Percentiles rank a stretch among this genome's conserved stretches.
phyloP scores from a whole-genome alignment of 2,888 invertebrate genomes.

The Embidobia sp. region DNA sequence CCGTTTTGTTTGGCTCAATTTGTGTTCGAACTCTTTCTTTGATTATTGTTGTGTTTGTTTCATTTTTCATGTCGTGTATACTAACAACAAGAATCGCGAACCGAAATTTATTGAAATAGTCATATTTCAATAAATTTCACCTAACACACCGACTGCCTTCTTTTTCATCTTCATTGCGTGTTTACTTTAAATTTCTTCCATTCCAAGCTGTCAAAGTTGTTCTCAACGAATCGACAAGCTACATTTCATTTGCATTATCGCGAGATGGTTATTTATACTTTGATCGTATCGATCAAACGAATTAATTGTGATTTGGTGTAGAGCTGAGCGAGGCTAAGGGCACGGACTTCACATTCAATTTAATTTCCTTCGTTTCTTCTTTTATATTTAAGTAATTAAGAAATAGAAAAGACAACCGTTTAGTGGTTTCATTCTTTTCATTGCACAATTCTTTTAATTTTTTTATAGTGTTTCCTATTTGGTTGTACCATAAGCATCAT shows the following conservation, averaged over 20 bases:
- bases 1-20: no score
- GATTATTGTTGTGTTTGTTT: no score
- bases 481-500: not conserved
- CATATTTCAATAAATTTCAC: no score
- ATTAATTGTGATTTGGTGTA: conserved; percentile 65
- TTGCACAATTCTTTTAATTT: conserved; percentile 1
- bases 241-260: conserved; percentile 55
- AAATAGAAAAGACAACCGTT: no score
- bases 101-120: no score
- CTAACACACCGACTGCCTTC: no score
- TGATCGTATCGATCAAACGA: conserved; percentile 43
- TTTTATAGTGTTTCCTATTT: not conserved
- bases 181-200: not conserved
- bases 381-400: no score
- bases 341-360: conserved; percentile 61
- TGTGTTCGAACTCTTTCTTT: no score
- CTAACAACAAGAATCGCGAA: no score
- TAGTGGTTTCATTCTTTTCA: not conserved
- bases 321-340: conserved; percentile 68
- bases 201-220: conserved; percentile 15
- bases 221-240: conserved; percentile 31
- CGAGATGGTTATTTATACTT: conserved; percentile 58
- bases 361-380: conserved; percentile 1
- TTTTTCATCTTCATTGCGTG: conserved; percentile 13
- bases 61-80: no score